These are phyloP conservation scores for Anticlea derivata DNA, from an alignment of 2,888 invertebrate genomes.

Conservation along the genomic window DNA sequence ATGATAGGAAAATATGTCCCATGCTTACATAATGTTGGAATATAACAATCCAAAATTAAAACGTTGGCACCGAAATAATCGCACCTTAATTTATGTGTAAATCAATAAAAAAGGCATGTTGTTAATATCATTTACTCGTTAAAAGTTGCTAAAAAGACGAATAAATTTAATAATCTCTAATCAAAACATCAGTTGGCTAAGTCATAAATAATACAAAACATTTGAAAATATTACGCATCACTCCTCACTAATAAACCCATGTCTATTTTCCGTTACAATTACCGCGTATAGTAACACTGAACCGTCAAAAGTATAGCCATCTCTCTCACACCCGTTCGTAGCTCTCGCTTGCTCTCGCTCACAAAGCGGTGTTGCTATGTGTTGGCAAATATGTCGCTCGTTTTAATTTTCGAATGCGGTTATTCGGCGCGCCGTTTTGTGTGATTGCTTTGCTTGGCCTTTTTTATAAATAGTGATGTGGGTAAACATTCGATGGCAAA, in stretches of 20 bases:
- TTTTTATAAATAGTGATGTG: slow-evolving; percentile 44
- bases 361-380: slow-evolving; percentile 63
- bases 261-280: slow-evolving; percentile 55
- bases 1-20: no score
- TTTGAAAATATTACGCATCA: background rate
- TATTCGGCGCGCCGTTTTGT: slow-evolving; percentile 68
- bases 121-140: no score
- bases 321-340: slow-evolving; percentile 50
- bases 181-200: no score
- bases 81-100: no score
- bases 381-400: slow-evolving; percentile 64
- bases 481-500: slow-evolving; percentile 15
- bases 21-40: no score
- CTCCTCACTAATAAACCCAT: slow-evolving; percentile 6
- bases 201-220: background rate
- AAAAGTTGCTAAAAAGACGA: no score
- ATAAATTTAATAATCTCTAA: no score
- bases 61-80: no score
- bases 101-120: no score
- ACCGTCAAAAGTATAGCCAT: slow-evolving; percentile 58
- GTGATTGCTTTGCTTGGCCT: slow-evolving; percentile 56
- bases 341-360: slow-evolving; percentile 21
- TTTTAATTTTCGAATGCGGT: slow-evolving; percentile 81
- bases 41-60: no score
- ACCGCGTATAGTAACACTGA: slow-evolving; percentile 62